Evolutionary conservation across 2,797 vertebrate species (phyloP).

Genomic region (Lepus townsendii): DNA sequence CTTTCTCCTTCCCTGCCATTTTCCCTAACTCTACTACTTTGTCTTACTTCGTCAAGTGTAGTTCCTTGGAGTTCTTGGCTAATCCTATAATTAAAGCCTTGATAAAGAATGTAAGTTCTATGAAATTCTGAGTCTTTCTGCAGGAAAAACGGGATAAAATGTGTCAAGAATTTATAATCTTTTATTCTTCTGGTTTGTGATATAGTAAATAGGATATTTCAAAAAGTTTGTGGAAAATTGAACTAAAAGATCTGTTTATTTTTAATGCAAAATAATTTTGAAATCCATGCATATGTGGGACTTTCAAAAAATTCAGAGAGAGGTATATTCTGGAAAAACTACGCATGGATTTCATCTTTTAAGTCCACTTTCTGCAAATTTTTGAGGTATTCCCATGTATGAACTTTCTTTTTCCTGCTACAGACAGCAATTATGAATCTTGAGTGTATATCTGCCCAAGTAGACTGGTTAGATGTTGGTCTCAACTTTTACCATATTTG

Average conservation of each 20-base stretch:
- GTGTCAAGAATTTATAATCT: neutral
- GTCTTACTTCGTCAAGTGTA: neutral
- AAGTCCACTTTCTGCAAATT: too few relatives aligned
- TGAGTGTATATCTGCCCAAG: neutral
- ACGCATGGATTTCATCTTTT: too few relatives aligned
- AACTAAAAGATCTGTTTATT: too few relatives aligned
- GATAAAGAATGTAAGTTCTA: neutral
- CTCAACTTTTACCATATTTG: neutral
- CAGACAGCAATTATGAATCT: neutral
- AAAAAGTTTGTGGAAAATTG: too few relatives aligned
- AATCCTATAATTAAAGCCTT: neutral
- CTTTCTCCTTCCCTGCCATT: neutral
- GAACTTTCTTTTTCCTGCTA: neutral
- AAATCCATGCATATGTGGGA: too few relatives aligned
- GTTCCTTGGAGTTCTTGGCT: neutral
- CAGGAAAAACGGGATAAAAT: neutral
- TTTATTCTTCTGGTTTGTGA: neutral
- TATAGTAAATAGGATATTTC: neutral
- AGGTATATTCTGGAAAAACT: too few relatives aligned
- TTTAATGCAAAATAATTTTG: too few relatives aligned
- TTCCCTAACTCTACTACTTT: conserved; percentile 36
- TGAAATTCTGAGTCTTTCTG: neutral
- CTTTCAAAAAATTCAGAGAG: too few relatives aligned
- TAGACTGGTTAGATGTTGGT: neutral
- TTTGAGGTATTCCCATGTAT: too few relatives aligned